A percentile compares a stretch with the other conserved stretches of the same genome.
Conservation (phyloP, 2,888 invertebrate genomes). For the Hecatera dysodea region DNA sequence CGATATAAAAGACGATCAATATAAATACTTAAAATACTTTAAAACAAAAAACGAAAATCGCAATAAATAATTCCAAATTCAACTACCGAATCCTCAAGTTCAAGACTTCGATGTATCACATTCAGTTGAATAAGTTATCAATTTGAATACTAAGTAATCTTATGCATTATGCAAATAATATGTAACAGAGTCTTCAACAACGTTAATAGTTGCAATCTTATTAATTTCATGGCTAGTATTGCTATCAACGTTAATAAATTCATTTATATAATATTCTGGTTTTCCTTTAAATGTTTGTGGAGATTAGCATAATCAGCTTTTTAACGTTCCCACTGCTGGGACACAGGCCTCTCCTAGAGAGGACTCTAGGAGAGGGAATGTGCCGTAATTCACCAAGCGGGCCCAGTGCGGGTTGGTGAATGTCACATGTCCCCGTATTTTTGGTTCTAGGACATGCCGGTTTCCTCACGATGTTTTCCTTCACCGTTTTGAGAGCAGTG, state of each 20-base stretch:
- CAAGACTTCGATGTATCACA: background rate
- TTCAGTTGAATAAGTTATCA: constrained; percentile 15
- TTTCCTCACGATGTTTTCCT: too few relatives aligned
- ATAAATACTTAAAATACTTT: background rate
- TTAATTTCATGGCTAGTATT: constrained; percentile 34
- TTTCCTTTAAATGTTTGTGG: background rate
- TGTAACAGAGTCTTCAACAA: constrained; percentile 4
- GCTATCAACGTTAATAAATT: background rate
- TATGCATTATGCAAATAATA: constrained; percentile 40
- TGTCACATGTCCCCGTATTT: too few relatives aligned
- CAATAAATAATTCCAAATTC: background rate
- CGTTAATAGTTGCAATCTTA: background rate
- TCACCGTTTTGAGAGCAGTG: too few relatives aligned
- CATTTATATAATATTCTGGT: constrained; percentile 14
- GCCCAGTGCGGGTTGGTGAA: too few relatives aligned
- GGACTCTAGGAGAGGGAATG: too few relatives aligned
- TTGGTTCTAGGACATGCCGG: too few relatives aligned
- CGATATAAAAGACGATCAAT: too few relatives aligned
- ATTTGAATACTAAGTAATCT: constrained; percentile 10
- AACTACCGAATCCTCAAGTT: constrained; percentile 8
- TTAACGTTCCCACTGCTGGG: too few relatives aligned
- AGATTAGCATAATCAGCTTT: too few relatives aligned
- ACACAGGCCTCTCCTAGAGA: too few relatives aligned
- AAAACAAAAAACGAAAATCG: background rate
- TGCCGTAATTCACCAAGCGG: too few relatives aligned